phyloP scores from a whole-genome alignment of 2,113 vertebrate genomes.

The Nyctibius bracteatus region DNA sequence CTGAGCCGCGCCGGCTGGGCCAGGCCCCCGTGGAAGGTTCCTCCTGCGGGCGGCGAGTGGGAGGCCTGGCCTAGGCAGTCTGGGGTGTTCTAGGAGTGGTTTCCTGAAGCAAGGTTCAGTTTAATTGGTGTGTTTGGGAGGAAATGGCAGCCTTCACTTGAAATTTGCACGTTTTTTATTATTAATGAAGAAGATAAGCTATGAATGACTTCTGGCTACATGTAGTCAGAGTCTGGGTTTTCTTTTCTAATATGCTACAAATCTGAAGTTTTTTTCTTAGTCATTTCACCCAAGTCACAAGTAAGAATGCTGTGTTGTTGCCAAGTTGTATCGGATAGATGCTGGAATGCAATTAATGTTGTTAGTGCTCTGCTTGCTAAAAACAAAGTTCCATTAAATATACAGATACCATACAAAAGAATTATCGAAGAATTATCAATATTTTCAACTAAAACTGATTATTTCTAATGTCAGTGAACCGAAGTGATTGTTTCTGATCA shows the following conservation, averaged over 20 bases:
- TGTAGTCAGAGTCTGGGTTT: background rate
- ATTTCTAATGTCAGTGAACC: background rate
- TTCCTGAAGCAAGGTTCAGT: fast-evolving
- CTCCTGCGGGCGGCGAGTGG: background rate
- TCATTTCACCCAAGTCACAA: fast-evolving
- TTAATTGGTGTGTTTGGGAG: background rate
- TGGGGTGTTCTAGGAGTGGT: fast-evolving
- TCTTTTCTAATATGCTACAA: background rate
- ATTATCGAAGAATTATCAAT: background rate
- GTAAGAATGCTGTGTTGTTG: background rate
- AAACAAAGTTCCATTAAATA: background rate
- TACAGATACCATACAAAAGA: background rate
- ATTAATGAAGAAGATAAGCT: background rate
- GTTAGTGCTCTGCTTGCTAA: background rate
- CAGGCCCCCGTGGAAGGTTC: fast-evolving
- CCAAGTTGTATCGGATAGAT: background rate
- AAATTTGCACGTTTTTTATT: background rate
- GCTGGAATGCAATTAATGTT: background rate
- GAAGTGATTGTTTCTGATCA: background rate
- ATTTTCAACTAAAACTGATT: background rate
- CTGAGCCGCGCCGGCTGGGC: background rate
- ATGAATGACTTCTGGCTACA: fast-evolving
- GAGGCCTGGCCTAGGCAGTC: fast-evolving
- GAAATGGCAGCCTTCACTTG: background rate
- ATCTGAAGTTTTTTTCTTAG: fast-evolving